phyloP scores from a whole-genome alignment of 2,113 vertebrate species.

The Rhinogobius similis region DNA sequence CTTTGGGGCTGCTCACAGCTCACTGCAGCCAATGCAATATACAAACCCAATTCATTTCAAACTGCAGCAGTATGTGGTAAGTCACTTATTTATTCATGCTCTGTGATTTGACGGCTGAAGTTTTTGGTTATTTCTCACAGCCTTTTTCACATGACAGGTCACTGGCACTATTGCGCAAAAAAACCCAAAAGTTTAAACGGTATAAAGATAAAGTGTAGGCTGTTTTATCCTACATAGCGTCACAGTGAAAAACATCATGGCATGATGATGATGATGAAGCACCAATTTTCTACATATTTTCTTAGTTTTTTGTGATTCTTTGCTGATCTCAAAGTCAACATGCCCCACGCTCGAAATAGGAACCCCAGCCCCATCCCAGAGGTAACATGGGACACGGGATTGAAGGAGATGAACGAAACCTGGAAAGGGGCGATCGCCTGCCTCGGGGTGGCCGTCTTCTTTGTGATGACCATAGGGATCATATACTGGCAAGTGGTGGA shows the following conservation, averaged over 20 bases:
- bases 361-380: conserved; percentile 82
- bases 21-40: conserved; percentile 69
- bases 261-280: conserved; percentile 69
- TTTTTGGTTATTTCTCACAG: conserved; percentile 43
- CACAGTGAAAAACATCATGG: conserved; percentile 46
- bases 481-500: conserved; percentile 95
- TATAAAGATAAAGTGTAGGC: conserved; percentile 43
- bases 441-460: conserved; percentile 88
- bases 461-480: conserved; percentile 92
- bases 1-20: conserved; percentile 67
- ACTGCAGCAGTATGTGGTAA: conserved; percentile 72
- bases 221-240: conserved; percentile 41
- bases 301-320: conserved; percentile 50
- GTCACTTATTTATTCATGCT: conserved; percentile 59
- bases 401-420: conserved; percentile 93
- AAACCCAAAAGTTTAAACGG: conserved; percentile 46
- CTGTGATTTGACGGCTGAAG: conserved; percentile 41
- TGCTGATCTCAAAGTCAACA: conserved; percentile 71
- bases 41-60: conserved; percentile 60
- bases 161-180: conserved; percentile 65
- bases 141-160: conserved; percentile 72
- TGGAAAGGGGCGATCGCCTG: conserved; percentile 90
- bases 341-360: conserved; percentile 83
- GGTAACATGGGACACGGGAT: conserved; percentile 81
- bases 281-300: conserved; percentile 61